Percentiles rank a stretch among this genome's conserved stretches.
Conservation (phyloP, 2,113 vertebrate species). For the Chloebia gouldiae region DNA sequence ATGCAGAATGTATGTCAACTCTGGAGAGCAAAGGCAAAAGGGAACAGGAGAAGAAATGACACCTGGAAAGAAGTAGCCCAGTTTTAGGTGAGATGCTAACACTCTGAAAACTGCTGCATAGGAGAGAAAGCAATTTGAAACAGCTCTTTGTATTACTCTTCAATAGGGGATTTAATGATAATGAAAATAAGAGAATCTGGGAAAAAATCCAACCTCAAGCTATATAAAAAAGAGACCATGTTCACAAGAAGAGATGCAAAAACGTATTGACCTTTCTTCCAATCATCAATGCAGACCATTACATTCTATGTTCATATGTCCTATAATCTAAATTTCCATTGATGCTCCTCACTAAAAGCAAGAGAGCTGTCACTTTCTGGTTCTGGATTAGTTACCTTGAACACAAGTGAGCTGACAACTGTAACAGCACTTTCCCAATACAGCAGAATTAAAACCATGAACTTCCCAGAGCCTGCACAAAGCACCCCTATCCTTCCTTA, state of each 20-base stretch:
- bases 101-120: not conserved
- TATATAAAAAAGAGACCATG: accelerated
- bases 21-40: not conserved
- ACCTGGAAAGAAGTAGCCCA: not conserved
- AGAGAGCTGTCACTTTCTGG: not conserved
- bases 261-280: not conserved
- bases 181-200: not conserved
- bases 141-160: not conserved
- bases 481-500: not conserved
- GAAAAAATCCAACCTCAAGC: not conserved
- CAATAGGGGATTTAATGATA: not conserved
- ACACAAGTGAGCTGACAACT: not conserved
- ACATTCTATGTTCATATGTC: not conserved
- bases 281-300: not conserved
- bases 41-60: not conserved
- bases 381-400: not conserved
- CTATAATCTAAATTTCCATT: not conserved
- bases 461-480: not conserved
- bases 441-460: not conserved
- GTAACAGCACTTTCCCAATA: not conserved
- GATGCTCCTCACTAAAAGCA: not conserved
- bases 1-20: not conserved
- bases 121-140: not conserved
- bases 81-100: not conserved
- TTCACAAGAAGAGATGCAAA: not conserved